Base-by-base conservation (phyloP, 2,888 invertebrate genomes). In the Rhorus exstirpatorius region DNA sequence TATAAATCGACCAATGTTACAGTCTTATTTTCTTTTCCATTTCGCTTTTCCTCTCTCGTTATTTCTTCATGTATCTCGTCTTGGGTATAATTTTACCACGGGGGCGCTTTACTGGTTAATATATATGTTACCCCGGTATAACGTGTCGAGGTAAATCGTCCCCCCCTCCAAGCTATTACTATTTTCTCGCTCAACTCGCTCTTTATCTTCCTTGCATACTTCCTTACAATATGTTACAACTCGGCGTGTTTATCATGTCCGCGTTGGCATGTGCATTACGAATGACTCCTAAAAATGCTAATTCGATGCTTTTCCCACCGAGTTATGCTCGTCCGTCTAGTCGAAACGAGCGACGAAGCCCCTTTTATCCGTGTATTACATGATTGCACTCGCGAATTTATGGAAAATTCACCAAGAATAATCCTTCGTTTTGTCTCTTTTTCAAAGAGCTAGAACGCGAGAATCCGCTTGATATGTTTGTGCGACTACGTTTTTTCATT, bases 261-360 rank as follows among this genome's bases (percentile, higher is more conserved):
- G 55, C 60, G 60, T 79, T 55, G 68, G 70, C 78, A n/a, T n/a
- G 44, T 68, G 26, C 63, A 82, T 79, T 75, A 70, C 70, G 74
- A 81, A 84, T 74, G 79, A 81, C 84, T 84, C 71, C 77, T 83
- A 81, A 86, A 84, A 85, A 87, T 87, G 87, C 84, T 85, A 87
- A 87, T 87, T 86, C 86, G 80, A 86, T 80, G 74, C n/a, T 68
- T 74, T 35, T 46, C 72, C 71, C 61, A 81, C 80, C 58, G 77
- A 75, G 60, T 53, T 72, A 65, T 24, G 67, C 74, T 53, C 51
- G 67, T 49, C 67, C 10, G 44, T 6, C 26, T 12, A 38, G 14
- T 51, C 53, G 51, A 35, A 74, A 67, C 44, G 44, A 84, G 65
- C 72, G 35, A 70, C 8, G 12, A 55, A 53, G 12, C 70, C 7